Evolutionary conservation across 2,113 vertebrate species (phyloP).

Genomic region (Ondatra zibethicus): DNA sequence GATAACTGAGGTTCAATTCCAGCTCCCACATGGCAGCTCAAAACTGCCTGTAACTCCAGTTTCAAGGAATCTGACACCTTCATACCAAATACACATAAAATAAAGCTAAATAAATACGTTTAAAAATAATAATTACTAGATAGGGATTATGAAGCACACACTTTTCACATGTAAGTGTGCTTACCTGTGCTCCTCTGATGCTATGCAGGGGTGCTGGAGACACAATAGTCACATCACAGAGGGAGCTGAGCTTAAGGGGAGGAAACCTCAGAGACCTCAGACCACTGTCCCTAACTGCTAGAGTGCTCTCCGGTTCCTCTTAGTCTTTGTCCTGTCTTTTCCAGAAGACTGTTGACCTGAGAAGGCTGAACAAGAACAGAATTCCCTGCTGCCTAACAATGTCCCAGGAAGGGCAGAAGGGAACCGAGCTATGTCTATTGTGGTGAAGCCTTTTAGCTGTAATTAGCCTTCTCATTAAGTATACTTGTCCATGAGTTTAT

Average conservation of each 20-base stretch:
- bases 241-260: not conserved
- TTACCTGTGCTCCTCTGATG: not conserved
- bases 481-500: too few relatives aligned
- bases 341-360: not conserved
- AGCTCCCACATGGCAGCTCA: too few relatives aligned
- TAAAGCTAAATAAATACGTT: too few relatives aligned
- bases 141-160: not conserved
- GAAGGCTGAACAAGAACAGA: not conserved
- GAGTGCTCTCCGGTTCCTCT: not conserved
- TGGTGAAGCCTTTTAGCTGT: not conserved
- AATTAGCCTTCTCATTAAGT: not conserved
- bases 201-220: not conserved
- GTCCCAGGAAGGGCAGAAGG: not conserved
- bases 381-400: not conserved
- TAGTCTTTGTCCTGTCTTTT: not conserved
- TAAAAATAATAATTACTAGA: too few relatives aligned
- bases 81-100: too few relatives aligned
- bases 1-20: too few relatives aligned
- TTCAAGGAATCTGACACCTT: too few relatives aligned
- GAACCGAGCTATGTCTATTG: not conserved
- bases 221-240: slow-evolving; percentile 57
- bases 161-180: not conserved
- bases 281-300: not conserved
- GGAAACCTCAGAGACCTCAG: not conserved
- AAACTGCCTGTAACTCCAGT: too few relatives aligned